Base-by-base conservation (phyloP, 2,113 vertebrate genomes). In the Bambusicola thoracicus region DNA sequence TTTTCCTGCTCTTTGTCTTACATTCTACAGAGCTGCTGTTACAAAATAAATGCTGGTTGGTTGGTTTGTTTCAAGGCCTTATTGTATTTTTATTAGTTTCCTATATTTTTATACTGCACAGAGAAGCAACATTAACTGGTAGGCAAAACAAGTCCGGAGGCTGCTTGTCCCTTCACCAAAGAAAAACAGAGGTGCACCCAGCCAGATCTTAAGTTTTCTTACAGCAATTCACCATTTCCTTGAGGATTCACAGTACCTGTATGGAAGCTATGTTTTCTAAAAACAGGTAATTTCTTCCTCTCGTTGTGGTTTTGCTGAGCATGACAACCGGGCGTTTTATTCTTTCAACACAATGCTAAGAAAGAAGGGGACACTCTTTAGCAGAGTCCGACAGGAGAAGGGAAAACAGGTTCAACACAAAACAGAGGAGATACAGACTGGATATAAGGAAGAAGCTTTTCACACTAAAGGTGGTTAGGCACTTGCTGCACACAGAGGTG, bases 211-310 rank as follows among this genome's bases (percentile, higher is more conserved):
- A 70, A 7, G 11, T 14, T 38, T 36, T 2, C 34, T 53, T 68
- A 32, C 8, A n/a, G 12, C 29, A 46, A 16, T 17, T 66, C 21
- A 43, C 5, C 1, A 11, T 24, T 55, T 10, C 30, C 13, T 19
- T 27, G 21, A 53, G 21, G 13, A 63, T 27, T 70, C 55, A 7
- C 12, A 72, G n/a, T 5, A 25, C 19, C 14, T 53, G 18, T 11
- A 10, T 13, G 17, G 43, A 38, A 17, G 19, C 43, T n/a, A 46
- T 8, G 0, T 59, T 41, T 29, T 4, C 29, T 0, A 5, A 69
- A 43, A 43, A 40, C 58, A 29, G 32, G 32, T 10, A 38, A 24
- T 63, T 74, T 40, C 36, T 59, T 53, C 8, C 25, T 40, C 12
- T 8, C 11, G 11, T 38, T 70, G 41, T 1, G 2, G 6, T 48